Percentiles rank a stretch among this genome's conserved stretches.
These are phyloP conservation scores for Brachionus plicatilis DNA, from an alignment of 1,140 invertebrate genomes.

Conservation along the genomic window DNA sequence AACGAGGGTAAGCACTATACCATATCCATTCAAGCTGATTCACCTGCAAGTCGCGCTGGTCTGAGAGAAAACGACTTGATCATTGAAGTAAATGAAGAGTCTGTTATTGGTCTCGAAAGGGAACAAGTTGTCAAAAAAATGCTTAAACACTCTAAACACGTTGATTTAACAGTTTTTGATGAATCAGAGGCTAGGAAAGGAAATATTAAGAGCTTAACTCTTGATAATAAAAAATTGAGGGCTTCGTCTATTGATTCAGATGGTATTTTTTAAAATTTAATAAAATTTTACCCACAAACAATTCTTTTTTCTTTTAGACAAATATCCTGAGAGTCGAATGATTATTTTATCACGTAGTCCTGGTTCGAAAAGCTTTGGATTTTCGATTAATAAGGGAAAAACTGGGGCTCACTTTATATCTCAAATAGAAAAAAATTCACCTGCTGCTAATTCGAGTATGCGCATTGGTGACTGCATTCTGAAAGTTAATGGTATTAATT, in stretches of 20 bases:
- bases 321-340: neutral
- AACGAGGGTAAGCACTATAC: neutral
- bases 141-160: conserved; percentile 10
- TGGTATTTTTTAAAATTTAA: neutral
- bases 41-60: conserved; percentile 4
- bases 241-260: neutral
- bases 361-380: conserved; percentile 4
- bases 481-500: conserved; percentile 33
- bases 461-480: conserved; percentile 5
- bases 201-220: neutral
- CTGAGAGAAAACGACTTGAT: conserved; percentile 10
- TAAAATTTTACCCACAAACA: neutral
- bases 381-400: neutral
- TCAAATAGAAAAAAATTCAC: conserved; percentile 26
- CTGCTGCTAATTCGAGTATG: conserved; percentile 5
- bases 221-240: conserved; percentile 1
- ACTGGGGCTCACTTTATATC: neutral
- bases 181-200: neutral
- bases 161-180: conserved; percentile 7
- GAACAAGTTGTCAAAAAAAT: conserved; percentile 13
- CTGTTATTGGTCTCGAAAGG: neutral
- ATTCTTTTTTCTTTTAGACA: neutral
- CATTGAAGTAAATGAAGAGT: conserved; percentile 18
- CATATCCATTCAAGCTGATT: neutral
- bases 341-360: conserved; percentile 12